Evolutionary conservation across 2,113 vertebrate species (phyloP).

Genomic region (Meriones unguiculatus): DNA sequence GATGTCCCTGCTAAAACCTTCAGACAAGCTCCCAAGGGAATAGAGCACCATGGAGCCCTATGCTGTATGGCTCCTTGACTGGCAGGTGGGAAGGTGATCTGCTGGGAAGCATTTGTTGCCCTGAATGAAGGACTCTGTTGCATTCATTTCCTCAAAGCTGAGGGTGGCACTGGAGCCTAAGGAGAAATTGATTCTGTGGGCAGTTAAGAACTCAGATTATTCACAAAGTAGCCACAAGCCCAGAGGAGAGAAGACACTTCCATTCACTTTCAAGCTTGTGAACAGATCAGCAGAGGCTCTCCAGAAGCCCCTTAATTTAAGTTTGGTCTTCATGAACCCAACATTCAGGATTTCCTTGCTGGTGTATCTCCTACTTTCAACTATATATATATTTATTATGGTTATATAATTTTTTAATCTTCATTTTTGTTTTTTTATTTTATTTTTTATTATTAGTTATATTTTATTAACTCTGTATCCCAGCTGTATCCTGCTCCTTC

Average conservation of each 20-base stretch:
- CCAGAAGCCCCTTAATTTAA: background rate
- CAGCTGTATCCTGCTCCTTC: too few species aligned
- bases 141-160: background rate
- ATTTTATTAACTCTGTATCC: too few species aligned
- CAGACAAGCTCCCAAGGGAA: background rate
- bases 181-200: background rate
- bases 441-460: too few species aligned
- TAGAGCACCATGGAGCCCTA: background rate
- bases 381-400: background rate
- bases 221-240: background rate
- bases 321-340: background rate
- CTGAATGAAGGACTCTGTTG: background rate
- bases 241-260: background rate
- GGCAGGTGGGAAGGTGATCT: background rate
- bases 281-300: background rate
- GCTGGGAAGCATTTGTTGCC: background rate
- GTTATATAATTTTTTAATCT: background rate
- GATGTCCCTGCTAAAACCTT: background rate
- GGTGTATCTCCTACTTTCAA: background rate
- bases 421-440: too few species aligned
- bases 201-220: background rate
- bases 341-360: background rate
- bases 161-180: background rate
- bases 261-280: background rate
- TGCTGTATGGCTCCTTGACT: background rate